These are phyloP conservation scores for Sylvia atricapilla DNA, from an alignment of 2,113 vertebrate genomes.

Conservation along the genomic window DNA sequence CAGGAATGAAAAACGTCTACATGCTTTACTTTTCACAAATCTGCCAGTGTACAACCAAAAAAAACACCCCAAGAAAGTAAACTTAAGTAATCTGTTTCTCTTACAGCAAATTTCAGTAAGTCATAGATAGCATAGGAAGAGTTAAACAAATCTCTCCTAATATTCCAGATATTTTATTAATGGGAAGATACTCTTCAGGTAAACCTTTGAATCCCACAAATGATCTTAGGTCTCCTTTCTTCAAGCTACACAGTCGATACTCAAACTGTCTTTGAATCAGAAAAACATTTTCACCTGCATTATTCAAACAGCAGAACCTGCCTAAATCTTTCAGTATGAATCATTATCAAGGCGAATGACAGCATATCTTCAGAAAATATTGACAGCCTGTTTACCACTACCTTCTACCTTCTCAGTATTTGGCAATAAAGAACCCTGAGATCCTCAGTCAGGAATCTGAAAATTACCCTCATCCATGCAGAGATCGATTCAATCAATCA, in stretches of 20 bases:
- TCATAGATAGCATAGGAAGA: not conserved
- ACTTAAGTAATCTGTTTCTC: not conserved
- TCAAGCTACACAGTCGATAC: not conserved
- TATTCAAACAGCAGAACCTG: not conserved
- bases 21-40: not conserved
- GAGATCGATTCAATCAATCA: not conserved
- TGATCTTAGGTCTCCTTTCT: not conserved
- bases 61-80: not conserved
- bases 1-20: not conserved
- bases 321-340: not conserved
- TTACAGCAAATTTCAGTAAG: not conserved
- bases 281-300: not conserved
- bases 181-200: not conserved
- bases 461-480: not conserved
- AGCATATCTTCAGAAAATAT: constrained; percentile 18
- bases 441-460: not conserved
- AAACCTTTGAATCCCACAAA: not conserved
- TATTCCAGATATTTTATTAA: not conserved
- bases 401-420: not conserved
- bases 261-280: not conserved
- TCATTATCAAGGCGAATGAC: not conserved
- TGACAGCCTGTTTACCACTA: constrained; percentile 14
- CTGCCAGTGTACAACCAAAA: not conserved
- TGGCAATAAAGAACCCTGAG: not conserved
- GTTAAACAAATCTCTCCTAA: not conserved